Evolutionary conservation across 2,888 invertebrate species (phyloP).

Genomic region (Mellilla xanthometata): DNA sequence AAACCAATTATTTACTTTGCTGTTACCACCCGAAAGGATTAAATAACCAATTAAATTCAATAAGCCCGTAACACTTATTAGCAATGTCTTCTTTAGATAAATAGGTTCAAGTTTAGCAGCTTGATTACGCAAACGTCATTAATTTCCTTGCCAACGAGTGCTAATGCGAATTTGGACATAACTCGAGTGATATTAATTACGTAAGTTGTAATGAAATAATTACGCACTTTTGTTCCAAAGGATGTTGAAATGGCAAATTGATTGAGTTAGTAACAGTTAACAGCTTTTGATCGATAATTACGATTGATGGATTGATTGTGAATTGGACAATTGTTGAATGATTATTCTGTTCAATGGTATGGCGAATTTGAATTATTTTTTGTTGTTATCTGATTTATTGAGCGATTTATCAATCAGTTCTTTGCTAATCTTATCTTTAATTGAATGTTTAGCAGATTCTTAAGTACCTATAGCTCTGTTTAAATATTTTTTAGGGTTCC

Average conservation of each 20-base stretch:
- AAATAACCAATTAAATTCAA: constrained; percentile 2
- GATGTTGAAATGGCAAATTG: constrained; percentile 9
- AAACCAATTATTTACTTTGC: not conserved
- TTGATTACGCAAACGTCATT: constrained; percentile 13
- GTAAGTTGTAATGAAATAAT: constrained; percentile 5
- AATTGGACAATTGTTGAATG: no score
- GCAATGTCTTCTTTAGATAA: constrained; percentile 3
- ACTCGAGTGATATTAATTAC: constrained; percentile 10
- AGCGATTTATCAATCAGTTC: no score
- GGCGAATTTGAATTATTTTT: no score
- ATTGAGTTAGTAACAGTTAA: not conserved
- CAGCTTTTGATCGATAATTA: no score
- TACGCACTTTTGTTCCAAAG: not conserved
- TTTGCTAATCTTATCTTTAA: no score
- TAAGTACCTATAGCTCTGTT: no score
- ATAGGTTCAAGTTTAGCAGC: constrained; percentile 10
- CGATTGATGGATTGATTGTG: no score
- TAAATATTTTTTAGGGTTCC: no score
- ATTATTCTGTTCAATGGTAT: no score
- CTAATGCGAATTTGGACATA: constrained; percentile 11
- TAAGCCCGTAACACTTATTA: constrained; percentile 1
- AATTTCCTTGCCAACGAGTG: constrained; percentile 15
- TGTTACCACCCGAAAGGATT: not conserved
- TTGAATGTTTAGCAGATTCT: no score
- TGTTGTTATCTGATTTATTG: no score